These are phyloP conservation scores for Erinaceus europaeus DNA, from an alignment of 2,113 vertebrate genomes.

Conservation along the genomic window DNA sequence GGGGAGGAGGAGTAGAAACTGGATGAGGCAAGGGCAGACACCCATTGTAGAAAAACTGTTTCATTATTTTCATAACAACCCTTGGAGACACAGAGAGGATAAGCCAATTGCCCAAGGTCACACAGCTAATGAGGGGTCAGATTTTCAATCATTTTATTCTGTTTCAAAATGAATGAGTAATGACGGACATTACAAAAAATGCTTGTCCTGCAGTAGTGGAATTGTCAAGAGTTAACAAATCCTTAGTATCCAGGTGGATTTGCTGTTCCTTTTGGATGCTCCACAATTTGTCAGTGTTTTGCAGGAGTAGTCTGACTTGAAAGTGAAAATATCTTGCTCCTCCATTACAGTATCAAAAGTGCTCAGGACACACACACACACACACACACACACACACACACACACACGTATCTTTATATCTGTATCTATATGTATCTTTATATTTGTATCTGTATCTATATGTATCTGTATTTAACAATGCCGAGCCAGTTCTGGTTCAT, in stretches of 20 bases:
- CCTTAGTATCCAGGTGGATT: background rate
- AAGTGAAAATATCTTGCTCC: constrained; percentile 1
- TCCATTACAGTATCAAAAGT: background rate
- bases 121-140: background rate
- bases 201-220: background rate
- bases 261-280: background rate
- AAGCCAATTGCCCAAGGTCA: background rate
- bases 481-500: constrained; percentile 7
- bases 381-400: too few relatives aligned
- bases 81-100: background rate
- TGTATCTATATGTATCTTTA: too few relatives aligned
- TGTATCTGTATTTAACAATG: too few relatives aligned
- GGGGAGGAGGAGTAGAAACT: background rate
- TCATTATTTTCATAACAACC: background rate
- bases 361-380: too few relatives aligned
- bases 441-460: too few relatives aligned
- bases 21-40: background rate
- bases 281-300: background rate
- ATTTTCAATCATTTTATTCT: background rate
- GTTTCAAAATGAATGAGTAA: background rate
- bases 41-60: background rate
- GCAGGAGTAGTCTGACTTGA: background rate
- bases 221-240: background rate
- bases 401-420: too few relatives aligned
- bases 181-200: background rate